Percentiles rank a stretch among this genome's conserved stretches.
These are phyloP conservation scores for Nyleta sp. DNA, from an alignment of 2,888 invertebrate species.

Conservation along the genomic window DNA sequence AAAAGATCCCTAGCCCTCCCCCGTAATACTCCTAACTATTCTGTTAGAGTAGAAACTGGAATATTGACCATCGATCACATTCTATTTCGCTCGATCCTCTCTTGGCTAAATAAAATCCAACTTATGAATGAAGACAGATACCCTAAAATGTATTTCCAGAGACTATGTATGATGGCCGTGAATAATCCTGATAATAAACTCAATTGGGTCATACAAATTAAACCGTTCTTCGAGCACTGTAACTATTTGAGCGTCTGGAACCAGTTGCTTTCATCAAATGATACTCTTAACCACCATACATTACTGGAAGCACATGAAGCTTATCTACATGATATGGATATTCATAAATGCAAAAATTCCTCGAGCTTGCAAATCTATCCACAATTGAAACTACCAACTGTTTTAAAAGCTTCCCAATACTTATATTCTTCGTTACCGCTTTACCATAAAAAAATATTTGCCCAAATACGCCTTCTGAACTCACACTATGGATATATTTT, in stretches of 20 bases:
- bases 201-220: not conserved
- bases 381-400: not conserved
- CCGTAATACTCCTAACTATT: not conserved
- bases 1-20: not conserved
- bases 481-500: not conserved
- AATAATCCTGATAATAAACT: not conserved
- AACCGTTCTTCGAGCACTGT: not conserved
- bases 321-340: not conserved
- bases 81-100: not conserved
- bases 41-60: not conserved
- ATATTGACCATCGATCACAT: not conserved
- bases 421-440: not conserved
- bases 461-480: not conserved
- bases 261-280: too few relatives aligned
- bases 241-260: not conserved
- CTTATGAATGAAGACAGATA: not conserved
- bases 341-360: not conserved
- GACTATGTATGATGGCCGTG: not conserved
- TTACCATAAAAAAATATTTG: not conserved
- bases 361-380: not conserved
- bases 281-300: too few relatives aligned
- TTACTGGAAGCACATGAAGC: not conserved
- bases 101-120: not conserved
- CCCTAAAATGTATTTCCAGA: not conserved
- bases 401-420: not conserved